phyloP scores from a whole-genome alignment of 53 echinoderm and acorn worm species.

The Holothuria scabra region DNA sequence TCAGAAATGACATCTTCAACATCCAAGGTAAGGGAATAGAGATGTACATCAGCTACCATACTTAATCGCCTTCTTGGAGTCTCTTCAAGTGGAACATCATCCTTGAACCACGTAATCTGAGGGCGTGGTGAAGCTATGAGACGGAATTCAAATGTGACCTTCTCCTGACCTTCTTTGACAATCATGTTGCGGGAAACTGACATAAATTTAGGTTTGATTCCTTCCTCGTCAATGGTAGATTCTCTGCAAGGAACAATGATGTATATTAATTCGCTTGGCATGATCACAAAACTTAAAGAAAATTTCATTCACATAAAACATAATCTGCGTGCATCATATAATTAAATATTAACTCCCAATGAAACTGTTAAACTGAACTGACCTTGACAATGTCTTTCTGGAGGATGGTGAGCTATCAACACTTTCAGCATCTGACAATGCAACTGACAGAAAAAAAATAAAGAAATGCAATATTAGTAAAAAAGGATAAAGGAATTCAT shows the following conservation, averaged over 20 bases:
- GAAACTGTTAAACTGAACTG: neutral
- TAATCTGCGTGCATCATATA: no score
- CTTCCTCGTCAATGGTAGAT: slow-evolving; percentile 95
- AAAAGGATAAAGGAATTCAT: neutral
- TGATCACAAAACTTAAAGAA: no score
- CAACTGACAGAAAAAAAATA: slow-evolving; percentile 60
- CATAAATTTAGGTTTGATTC: slow-evolving; percentile 98
- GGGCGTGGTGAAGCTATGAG: slow-evolving; percentile 95
- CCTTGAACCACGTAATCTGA: slow-evolving; percentile 83
- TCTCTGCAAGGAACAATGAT: slow-evolving; percentile 83
- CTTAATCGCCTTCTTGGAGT: slow-evolving; percentile 71
- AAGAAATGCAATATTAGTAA: neutral
- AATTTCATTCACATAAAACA: no score
- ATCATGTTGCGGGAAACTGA: slow-evolving; percentile 73
- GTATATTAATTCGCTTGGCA: neutral
- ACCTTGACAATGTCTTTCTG: slow-evolving; percentile 96
- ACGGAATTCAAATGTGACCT: slow-evolving; percentile 90
- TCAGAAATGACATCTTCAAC: slow-evolving; percentile 74
- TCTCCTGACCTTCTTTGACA: slow-evolving; percentile 73
- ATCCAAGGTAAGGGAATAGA: slow-evolving; percentile 86
- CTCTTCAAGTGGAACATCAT: slow-evolving; percentile 89
- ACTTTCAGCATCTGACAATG: slow-evolving; percentile 96
- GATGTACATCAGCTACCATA: slow-evolving; percentile 97
- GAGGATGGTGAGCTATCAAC: slow-evolving; percentile 73
- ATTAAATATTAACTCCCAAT: no score